Conservation (phyloP, 2,888 invertebrate species). For the Stenodera caucasica region DNA sequence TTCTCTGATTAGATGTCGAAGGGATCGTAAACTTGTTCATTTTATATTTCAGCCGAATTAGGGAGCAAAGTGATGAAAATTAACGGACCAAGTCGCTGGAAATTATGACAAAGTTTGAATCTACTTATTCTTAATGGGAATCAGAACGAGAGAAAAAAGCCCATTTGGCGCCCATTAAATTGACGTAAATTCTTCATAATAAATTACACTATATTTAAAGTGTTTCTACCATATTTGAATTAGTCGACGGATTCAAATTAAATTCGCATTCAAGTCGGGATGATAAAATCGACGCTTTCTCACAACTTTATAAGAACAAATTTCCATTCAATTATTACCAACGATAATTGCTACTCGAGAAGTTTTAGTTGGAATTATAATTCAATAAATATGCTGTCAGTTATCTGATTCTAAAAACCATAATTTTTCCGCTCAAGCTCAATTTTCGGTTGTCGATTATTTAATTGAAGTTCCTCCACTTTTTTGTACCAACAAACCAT, state of each 20-base stretch:
- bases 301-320: not conserved
- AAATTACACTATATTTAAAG: not conserved
- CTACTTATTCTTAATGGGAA: not conserved
- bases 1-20: not conserved
- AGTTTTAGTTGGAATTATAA: not conserved
- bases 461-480: too few species aligned
- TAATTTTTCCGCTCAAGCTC: not conserved
- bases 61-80: not conserved
- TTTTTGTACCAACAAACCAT: not conserved
- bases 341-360: not conserved
- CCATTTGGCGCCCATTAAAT: not conserved
- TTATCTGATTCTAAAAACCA: not conserved
- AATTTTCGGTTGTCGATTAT: not conserved
- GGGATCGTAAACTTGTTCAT: not conserved
- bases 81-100: not conserved
- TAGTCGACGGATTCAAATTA: too few species aligned
- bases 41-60: too few species aligned
- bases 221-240: too few species aligned
- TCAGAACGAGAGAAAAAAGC: not conserved
- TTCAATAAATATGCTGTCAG: conserved; percentile 1
- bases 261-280: not conserved
- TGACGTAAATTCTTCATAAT: not conserved
- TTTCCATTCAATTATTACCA: not conserved
- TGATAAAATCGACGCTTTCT: not conserved
- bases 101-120: not conserved